Base-by-base conservation (phyloP, 2,888 invertebrate genomes). In the Microplitis manilae region DNA sequence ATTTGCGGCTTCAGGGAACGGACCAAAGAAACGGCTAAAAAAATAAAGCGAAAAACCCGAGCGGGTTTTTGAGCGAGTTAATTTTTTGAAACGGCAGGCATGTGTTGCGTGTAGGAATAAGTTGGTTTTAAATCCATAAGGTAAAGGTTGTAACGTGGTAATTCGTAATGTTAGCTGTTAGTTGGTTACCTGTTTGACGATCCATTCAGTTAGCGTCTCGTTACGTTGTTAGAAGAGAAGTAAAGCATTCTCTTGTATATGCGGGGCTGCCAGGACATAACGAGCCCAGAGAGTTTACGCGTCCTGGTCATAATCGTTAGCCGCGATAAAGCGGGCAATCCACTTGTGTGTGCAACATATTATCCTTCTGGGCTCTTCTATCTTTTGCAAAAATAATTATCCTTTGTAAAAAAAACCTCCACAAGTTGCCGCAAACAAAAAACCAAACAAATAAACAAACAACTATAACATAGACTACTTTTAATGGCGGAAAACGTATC, bases 221-320 rank as follows among this genome's bases (percentile, higher is more conserved):
- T 73, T 73, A 41, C 17, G 59, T 71, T 65, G 75, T 76, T 76
- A 67, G 64, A 15, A 38, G 38, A 67, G 64, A 15, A 38, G 38
- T 39, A 70, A 15, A 38, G 38, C 59, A 70, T 71, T 71, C 67
- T 17, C 67, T 73, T 62, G 73, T 39, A 64, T 65, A 6, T 15
- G 30, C 30, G 30, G 30, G 30, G 4, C 13, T 70, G 50, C n/a
- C 39, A 20, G 41, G 39, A 39, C 59, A 38, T 76, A 76, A 76
- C 75, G 67, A 71, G 76, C 30, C 69, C 41, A 65, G 13, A 15
- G 69, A 64, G 9, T 59, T 60, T 76, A 67, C 72, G 67, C 67
- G 60, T 72, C 40, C 72, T 68, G 40, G 59, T 65, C 76, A 76
- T 72, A 72, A 72, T 72, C 76, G 71, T 76, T 76, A 71, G 67